These are phyloP conservation scores for Trachymyrmex cornetzi DNA, from an alignment of 1,140 invertebrate genomes.

Conservation along the genomic window DNA sequence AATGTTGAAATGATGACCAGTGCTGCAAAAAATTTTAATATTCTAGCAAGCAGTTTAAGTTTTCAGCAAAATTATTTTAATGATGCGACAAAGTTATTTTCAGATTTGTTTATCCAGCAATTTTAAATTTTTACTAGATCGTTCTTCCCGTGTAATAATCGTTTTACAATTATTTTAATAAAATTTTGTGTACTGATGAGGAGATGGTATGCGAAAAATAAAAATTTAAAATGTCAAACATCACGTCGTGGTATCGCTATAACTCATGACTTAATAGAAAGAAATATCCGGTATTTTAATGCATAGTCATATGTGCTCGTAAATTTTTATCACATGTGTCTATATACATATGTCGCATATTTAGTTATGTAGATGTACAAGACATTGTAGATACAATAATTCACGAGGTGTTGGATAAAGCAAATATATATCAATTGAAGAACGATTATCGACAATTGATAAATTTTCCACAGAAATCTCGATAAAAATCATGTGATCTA, in stretches of 20 bases:
- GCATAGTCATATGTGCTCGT: conserved; percentile 25
- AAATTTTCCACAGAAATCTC: conserved; percentile 56
- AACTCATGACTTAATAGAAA: conserved; percentile 57
- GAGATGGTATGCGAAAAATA: conserved; percentile 3
- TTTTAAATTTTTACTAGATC: too few species aligned
- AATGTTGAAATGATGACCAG: too few species aligned
- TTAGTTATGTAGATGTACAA: conserved; percentile 19
- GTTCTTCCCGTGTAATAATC: background rate
- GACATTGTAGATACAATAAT: conserved; percentile 56
- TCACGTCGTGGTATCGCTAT: background rate
- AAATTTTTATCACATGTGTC: conserved; percentile 26
- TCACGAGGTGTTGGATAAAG: conserved; percentile 43
- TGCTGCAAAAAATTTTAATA: too few species aligned
- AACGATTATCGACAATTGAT: conserved; percentile 66
- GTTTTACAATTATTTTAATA: background rate
- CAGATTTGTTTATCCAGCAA: too few species aligned
- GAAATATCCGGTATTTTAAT: conserved; percentile 30
- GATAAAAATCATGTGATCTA: background rate
- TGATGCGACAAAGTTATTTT: too few species aligned
- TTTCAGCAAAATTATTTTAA: too few species aligned
- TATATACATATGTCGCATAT: background rate
- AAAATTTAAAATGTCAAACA: background rate
- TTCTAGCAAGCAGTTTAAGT: too few species aligned
- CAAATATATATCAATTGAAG: conserved; percentile 55
- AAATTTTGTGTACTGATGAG: background rate